phyloP scores from a whole-genome alignment of 2,797 vertebrate species.

The Scarus forsteni region DNA sequence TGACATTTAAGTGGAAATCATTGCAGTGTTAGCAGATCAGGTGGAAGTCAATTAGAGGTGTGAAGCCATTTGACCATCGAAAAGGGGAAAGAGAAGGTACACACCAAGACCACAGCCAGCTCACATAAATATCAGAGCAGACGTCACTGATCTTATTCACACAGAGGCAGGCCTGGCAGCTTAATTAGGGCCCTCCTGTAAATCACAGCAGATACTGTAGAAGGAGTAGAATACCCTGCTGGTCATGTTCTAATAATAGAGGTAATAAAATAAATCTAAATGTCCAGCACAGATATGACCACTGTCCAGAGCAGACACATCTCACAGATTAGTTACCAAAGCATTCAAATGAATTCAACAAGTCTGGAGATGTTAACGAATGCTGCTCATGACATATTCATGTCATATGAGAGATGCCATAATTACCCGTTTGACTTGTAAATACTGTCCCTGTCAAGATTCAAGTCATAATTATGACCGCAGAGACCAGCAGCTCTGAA shows the following conservation, averaged over 20 bases:
- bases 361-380: not conserved
- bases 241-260: slow-evolving; percentile 32
- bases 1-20: not conserved
- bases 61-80: not conserved
- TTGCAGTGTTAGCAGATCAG: not conserved
- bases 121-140: not conserved
- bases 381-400: not conserved
- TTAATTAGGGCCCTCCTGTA: slow-evolving; percentile 34
- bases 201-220: slow-evolving; percentile 14
- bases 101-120: not conserved
- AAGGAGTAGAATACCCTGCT: slow-evolving; percentile 18
- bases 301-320: slow-evolving; percentile 12
- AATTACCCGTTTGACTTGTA: slow-evolving; percentile 7
- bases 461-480: not conserved
- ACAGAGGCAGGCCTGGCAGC: slow-evolving; percentile 20
- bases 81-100: not conserved
- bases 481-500: not conserved
- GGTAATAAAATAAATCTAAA: slow-evolving; percentile 19
- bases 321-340: not conserved
- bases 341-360: not conserved
- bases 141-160: slow-evolving; percentile 32
- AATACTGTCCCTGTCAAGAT: slow-evolving; percentile 8
- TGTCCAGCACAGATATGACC: slow-evolving; percentile 12
- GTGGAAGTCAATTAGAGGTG: not conserved
- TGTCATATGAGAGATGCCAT: not conserved